These are phyloP conservation scores for Cyanoderma ruficeps DNA, from an alignment of 2,113 vertebrate species.

Conservation along the genomic window DNA sequence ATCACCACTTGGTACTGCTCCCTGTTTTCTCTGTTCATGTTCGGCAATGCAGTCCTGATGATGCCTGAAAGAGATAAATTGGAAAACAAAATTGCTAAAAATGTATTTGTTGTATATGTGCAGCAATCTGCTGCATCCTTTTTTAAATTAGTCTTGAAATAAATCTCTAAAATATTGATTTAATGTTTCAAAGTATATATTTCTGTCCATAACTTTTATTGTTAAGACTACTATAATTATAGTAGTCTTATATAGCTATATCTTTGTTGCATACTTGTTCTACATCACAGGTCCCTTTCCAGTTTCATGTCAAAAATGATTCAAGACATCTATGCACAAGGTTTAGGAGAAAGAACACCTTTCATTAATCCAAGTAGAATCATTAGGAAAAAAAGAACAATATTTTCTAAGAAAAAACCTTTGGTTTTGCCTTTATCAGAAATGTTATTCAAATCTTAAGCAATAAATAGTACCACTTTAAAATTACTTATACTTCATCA, in stretches of 20 bases:
- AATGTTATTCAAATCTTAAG: neutral
- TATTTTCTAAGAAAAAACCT: neutral
- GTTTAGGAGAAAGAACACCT: neutral
- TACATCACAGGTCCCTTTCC: neutral
- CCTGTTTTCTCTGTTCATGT: constrained; percentile 84
- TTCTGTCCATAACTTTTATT: neutral
- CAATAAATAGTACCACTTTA: neutral
- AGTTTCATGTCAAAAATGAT: neutral
- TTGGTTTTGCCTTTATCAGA: neutral
- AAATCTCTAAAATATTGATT: neutral
- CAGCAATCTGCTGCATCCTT: neutral
- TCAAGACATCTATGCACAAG: neutral
- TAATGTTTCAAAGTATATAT: neutral
- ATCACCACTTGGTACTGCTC: constrained; percentile 84
- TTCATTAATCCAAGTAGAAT: neutral
- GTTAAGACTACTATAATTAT: neutral
- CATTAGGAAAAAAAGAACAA: neutral
- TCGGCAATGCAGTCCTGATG: constrained; percentile 81
- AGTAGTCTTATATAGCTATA: neutral
- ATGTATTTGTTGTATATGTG: neutral
- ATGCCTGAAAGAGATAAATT: constrained; percentile 71
- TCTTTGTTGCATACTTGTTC: neutral
- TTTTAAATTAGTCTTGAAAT: neutral
- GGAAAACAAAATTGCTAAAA: neutral
- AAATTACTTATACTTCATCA: neutral